phyloP scores from a whole-genome alignment of 1,140 invertebrate genomes.

The Amyelois transitella region DNA sequence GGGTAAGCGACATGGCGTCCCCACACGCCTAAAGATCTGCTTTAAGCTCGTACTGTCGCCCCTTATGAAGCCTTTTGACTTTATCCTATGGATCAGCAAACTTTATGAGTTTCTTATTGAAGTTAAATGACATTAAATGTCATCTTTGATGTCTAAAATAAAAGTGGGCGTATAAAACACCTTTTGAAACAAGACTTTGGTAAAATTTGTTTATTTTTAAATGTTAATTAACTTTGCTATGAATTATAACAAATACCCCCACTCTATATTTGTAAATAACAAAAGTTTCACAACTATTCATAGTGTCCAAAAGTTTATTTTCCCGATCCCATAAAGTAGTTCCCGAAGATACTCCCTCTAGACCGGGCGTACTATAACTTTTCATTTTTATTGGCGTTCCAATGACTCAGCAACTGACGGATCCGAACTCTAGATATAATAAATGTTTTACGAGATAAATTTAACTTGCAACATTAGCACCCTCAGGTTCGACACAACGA shows the following conservation, averaged over 20 bases:
- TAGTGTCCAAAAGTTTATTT: conserved; percentile 2
- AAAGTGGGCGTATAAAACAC: too few relatives aligned
- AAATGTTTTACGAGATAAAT: conserved; percentile 60
- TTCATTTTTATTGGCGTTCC: conserved; percentile 14
- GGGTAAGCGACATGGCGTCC: conserved; percentile 28
- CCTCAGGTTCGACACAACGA: conserved; percentile 47
- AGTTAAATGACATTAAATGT: not conserved
- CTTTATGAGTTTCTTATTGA: not conserved
- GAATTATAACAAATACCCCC: too few relatives aligned
- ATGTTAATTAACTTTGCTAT: too few relatives aligned
- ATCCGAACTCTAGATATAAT: conserved; percentile 37
- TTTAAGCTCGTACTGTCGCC: conserved; percentile 23
- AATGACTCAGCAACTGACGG: conserved; percentile 23
- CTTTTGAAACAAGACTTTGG: too few relatives aligned
- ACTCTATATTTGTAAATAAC: too few relatives aligned
- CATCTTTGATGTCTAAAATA: not conserved
- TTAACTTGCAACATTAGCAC: conserved; percentile 56
- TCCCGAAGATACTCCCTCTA: not conserved
- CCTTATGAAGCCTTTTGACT: conserved; percentile 11
- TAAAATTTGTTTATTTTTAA: too few relatives aligned
- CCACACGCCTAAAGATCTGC: conserved; percentile 25
- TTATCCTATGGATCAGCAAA: not conserved
- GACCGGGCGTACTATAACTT: conserved; percentile 1
- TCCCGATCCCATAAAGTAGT: conserved; percentile 1
- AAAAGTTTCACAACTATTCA: not conserved